These are phyloP conservation scores for Selene dorsalis DNA, from an alignment of 2,797 vertebrate genomes.

Conservation along the genomic window DNA sequence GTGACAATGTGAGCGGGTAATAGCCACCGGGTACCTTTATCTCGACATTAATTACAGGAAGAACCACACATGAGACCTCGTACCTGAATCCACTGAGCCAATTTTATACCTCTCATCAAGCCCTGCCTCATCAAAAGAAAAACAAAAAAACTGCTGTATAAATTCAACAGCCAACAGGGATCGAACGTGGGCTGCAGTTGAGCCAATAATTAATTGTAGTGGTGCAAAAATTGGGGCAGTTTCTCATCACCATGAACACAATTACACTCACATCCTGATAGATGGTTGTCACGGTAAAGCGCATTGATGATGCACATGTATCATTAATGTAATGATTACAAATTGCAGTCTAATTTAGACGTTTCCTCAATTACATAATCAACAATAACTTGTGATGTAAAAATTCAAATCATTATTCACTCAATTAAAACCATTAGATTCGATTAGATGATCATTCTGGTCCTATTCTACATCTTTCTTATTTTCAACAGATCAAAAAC, in stretches of 20 bases:
- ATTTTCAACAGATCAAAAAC: background rate
- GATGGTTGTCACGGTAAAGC: background rate
- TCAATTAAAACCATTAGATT: background rate
- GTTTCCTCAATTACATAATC: background rate
- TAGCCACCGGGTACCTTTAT: constrained; percentile 28
- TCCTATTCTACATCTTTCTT: background rate
- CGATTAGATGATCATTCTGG: background rate
- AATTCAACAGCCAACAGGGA: constrained; percentile 20
- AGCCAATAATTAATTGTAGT: constrained; percentile 4
- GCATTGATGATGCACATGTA: background rate
- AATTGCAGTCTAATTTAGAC: background rate
- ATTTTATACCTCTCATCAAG: constrained; percentile 19
- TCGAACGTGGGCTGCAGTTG: constrained; percentile 9
- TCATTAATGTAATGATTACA: background rate
- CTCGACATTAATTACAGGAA: constrained; percentile 43
- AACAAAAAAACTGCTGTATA: constrained; percentile 5
- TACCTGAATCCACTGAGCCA: constrained; percentile 11
- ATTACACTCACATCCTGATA: background rate
- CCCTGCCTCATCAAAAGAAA: background rate
- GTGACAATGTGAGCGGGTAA: constrained; percentile 22
- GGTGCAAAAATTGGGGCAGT: constrained; percentile 5
- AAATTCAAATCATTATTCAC: no score
- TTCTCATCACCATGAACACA: background rate
- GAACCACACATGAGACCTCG: background rate
- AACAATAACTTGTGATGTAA: background rate